These are phyloP conservation scores for Pherbina coryleti DNA, from an alignment of 2,888 invertebrate genomes.

Conservation along the genomic window DNA sequence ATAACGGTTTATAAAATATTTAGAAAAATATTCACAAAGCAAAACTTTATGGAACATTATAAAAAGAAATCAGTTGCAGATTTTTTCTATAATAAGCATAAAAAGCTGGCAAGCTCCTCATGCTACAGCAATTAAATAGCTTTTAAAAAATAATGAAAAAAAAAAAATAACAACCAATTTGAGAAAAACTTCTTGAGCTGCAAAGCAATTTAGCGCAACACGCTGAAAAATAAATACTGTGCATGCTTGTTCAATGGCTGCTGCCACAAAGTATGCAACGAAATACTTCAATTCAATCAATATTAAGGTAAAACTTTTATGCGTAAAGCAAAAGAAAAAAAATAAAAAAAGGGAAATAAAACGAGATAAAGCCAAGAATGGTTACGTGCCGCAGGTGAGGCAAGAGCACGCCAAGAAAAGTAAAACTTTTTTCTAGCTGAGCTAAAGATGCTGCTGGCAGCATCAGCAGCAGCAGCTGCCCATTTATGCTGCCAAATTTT, in stretches of 20 bases:
- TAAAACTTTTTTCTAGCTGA: neutral
- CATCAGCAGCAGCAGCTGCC: neutral
- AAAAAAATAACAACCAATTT: neutral
- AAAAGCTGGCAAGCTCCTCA: neutral
- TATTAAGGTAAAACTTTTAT: slow-evolving; percentile 18
- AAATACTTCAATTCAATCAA: slow-evolving; percentile 29
- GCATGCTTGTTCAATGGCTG: neutral
- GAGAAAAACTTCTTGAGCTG: neutral
- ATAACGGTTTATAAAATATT: too few species aligned
- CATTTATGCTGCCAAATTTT: neutral
- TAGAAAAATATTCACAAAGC: too few species aligned
- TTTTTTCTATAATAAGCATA: neutral
- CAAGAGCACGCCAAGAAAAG: neutral
- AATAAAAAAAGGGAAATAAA: neutral
- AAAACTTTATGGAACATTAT: too few species aligned
- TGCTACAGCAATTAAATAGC: neutral
- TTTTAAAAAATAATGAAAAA: neutral
- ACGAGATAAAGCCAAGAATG: neutral
- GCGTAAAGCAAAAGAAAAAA: neutral
- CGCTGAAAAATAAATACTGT: slow-evolving; percentile 9
- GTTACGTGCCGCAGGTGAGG: neutral
- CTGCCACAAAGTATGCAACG: slow-evolving; percentile 11
- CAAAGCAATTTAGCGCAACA: slow-evolving; percentile 14
- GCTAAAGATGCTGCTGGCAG: neutral
- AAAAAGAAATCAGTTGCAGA: too few species aligned